Base-by-base conservation (phyloP, 2,888 invertebrate species). In the Apamea epomidion region DNA sequence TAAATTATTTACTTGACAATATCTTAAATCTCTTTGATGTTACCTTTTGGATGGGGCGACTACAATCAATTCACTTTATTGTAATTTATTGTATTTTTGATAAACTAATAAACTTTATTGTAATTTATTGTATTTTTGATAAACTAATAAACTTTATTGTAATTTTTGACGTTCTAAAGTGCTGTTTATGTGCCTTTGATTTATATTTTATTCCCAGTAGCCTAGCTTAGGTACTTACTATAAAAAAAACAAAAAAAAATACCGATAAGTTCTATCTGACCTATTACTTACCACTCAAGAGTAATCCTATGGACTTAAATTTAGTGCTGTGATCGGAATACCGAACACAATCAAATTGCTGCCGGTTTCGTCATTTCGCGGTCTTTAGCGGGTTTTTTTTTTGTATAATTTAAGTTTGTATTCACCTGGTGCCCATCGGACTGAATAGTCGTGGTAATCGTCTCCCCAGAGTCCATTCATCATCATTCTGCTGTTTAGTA, bases 341-440 rank as follows among this genome's bases (percentile, higher is more conserved):
- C 60, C 14, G 62, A 60, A n/a, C n/a, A 14, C n/a, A 60, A 14
- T 6, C 29, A 16, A n/a, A 60, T n/a, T n/a, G 5, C 1, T 60
- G n/a, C 60, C n/a, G 14, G 4, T n/a, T n/a, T 60, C n/a, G 2
- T 37, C 37, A 42, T 42, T 42, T 0, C 42, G 7, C 42, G 25
- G 21, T 58, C 8, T 58, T 8, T 25, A 25, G 3, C 25, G 10
- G 0, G 0, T 10, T 54, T 12, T 60, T 58, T n/a, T 12, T 60
- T n/a, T n/a, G 0, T 3, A 10, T 5, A 6, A 32, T 25, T 32
- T 16, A 54, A 14, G 0, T 45, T 1, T 29, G 3, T 64, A 6
- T 6, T 3, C 93, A 98, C 98, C 97, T 90, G 97, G 97, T 16
- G 96, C 97, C 98, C 98, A 98, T 76, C 97, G 97, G 1, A 98